These are phyloP conservation scores for Lepas anatifera DNA, from an alignment of 2,888 invertebrate genomes.

Conservation along the genomic window DNA sequence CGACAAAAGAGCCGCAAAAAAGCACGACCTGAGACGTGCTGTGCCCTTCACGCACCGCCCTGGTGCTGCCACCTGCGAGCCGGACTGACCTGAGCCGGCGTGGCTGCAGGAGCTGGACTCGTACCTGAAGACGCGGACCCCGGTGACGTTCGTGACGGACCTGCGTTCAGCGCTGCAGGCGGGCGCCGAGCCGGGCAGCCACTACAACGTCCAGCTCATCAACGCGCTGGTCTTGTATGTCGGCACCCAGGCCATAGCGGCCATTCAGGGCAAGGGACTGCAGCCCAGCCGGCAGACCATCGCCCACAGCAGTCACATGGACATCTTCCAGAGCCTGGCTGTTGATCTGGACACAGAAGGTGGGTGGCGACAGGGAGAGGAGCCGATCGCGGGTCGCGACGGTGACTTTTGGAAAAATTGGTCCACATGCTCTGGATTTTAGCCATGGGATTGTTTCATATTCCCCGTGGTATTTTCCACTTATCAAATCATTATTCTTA, in stretches of 20 bases:
- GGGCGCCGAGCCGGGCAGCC: constrained; percentile 61
- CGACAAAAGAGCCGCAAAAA: too few relatives aligned
- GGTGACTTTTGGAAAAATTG: too few relatives aligned
- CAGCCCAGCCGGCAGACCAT: constrained; percentile 96
- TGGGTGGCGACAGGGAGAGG: too few relatives aligned
- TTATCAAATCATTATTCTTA: too few relatives aligned
- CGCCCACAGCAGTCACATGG: constrained; percentile 97
- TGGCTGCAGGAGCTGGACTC: constrained; percentile 66
- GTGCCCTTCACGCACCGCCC: too few relatives aligned
- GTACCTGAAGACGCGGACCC: constrained; percentile 84
- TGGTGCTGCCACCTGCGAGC: too few relatives aligned
- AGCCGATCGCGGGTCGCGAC: too few relatives aligned
- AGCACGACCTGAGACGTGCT: too few relatives aligned
- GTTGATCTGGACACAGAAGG: constrained; percentile 97
- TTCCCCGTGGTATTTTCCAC: too few relatives aligned
- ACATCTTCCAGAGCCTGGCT: constrained; percentile 97
- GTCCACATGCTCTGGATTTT: too few relatives aligned
- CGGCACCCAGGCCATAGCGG: constrained; percentile 87
- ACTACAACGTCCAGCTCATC: constrained; percentile 91
- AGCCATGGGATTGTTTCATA: too few relatives aligned
- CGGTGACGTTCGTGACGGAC: constrained; percentile 90
- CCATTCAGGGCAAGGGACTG: constrained; percentile 78
- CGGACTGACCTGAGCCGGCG: too few relatives aligned
- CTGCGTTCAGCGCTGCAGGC: constrained; percentile 78
- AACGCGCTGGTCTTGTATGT: constrained; percentile 96